Evolutionary conservation across 2,113 vertebrate species (phyloP).

Genomic region (Phrynosoma platyrhinos): DNA sequence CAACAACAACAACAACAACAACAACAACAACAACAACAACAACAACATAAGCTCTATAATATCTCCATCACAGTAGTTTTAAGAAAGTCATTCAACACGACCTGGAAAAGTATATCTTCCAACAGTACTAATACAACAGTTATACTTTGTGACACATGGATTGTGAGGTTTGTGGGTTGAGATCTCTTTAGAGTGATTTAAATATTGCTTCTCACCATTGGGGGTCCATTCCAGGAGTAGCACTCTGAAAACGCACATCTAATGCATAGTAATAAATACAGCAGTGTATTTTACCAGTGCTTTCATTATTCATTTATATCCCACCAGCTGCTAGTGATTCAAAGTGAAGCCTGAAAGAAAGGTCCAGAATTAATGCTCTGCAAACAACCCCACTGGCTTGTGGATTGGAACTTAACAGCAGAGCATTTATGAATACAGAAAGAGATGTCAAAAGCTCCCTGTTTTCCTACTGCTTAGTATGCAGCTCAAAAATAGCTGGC

Average conservation of each 20-base stretch:
- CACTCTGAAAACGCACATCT: not conserved
- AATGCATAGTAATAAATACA: slow-evolving; percentile 11
- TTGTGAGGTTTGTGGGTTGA: not conserved
- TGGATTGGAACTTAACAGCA: not conserved
- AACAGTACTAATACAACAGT: not conserved
- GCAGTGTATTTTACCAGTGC: not conserved
- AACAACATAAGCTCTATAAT: too few relatives aligned
- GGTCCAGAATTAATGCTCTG: slow-evolving; percentile 6
- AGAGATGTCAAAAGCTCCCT: not conserved
- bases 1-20: too few relatives aligned
- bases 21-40: too few relatives aligned
- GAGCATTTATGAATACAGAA: not conserved
- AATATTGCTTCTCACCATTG: not conserved
- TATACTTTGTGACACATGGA: not conserved
- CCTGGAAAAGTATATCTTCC: not conserved
- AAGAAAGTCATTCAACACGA: not conserved
- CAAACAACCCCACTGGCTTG: not conserved
- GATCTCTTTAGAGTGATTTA: not conserved
- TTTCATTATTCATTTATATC: slow-evolving; percentile 27
- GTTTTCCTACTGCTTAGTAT: not conserved
- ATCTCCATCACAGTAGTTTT: too few relatives aligned
- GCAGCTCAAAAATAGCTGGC: not conserved
- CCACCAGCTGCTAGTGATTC: slow-evolving; percentile 15
- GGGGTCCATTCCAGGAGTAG: not conserved
- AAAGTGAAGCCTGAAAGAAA: not conserved